Base-by-base conservation (phyloP, 1,140 invertebrate genomes). In the Conus betulinus region DNA sequence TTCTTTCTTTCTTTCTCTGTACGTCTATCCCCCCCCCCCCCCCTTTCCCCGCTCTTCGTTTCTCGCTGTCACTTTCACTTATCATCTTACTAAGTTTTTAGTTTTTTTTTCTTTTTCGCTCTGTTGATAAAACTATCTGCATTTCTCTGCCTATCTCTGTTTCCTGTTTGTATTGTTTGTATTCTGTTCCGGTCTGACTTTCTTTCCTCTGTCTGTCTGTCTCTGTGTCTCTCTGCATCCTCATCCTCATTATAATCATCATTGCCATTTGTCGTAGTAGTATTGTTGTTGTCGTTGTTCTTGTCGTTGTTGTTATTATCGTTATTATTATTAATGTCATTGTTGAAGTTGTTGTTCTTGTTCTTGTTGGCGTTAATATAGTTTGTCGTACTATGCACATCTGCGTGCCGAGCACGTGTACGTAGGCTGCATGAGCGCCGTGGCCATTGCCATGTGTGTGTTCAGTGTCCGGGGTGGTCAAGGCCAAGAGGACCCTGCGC, bases 401-500 rank as follows among this genome's bases (percentile, higher is more conserved):
- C 39, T 39, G 39, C 39, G 39, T 39, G 39, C 39, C 39, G 39
- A 39, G 39, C 39, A 39, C 39, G 39, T 39, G 39, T 3, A 39
- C 39, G 39, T 39, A 39, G 39, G 39, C 39, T 39, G 39, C 39
- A 39, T 39, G 39, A 39, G 39, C 39, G 39, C 39, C 39, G 39
- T 39, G 39, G 3, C 39, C 39, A 39, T 39, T 39, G 39, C 39
- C 39, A 15, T 60, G 57, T 60, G 57, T 60, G 57, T 74, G 4
- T 74, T 1, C 85, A 79, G 85, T 78, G n/a, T 74, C 39, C 5
- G 85, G 85, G 2, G 85, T 53, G 39, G n/a, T 87, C 51, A 87
- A 27, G n/a, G 53, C 85, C 51, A 87, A 27, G 25, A 4, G n/a
- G 51, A 55, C 71, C 17, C 71, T 87, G 85, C 57, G 71, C 1